These are phyloP conservation scores for Cosmopolites sordidus DNA, from an alignment of 2,888 invertebrate species.

Conservation along the genomic window DNA sequence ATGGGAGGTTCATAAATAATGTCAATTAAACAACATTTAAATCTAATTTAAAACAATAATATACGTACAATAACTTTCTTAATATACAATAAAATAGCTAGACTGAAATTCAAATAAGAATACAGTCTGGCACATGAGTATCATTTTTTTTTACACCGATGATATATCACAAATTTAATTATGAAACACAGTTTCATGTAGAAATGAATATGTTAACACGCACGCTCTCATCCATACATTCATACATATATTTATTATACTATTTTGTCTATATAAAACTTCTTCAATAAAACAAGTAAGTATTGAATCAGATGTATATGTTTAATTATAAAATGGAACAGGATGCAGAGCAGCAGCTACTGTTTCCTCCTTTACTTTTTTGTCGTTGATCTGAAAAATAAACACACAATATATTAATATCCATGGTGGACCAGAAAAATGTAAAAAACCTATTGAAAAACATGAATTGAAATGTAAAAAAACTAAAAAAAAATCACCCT, in stretches of 20 bases:
- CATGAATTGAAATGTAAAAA: too few relatives aligned
- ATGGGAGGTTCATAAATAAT: slow-evolving; percentile 22
- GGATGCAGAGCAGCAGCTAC: slow-evolving; percentile 90
- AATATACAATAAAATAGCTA: slow-evolving; percentile 25
- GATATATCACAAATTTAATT: slow-evolving; percentile 49
- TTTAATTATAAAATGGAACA: slow-evolving; percentile 84
- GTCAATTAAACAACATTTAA: slow-evolving; percentile 23
- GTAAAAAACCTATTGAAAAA: too few relatives aligned
- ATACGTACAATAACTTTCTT: slow-evolving; percentile 19
- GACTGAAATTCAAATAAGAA: slow-evolving; percentile 34
- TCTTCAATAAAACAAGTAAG: slow-evolving; percentile 27
- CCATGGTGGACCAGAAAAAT: too few relatives aligned
- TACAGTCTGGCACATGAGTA: slow-evolving; percentile 49
- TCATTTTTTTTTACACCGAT: slow-evolving; percentile 47
- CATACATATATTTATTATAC: slow-evolving; percentile 25
- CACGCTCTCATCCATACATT: slow-evolving; percentile 22
- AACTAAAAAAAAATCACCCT: too few relatives aligned
- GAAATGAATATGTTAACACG: slow-evolving; percentile 31
- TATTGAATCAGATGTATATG: slow-evolving; percentile 21
- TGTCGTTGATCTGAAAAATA: slow-evolving; percentile 90
- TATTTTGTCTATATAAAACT: slow-evolving; percentile 30
- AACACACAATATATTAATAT: too few relatives aligned
- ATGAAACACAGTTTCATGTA: slow-evolving; percentile 31
- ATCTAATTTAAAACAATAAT: slow-evolving; percentile 22
- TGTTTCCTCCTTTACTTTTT: slow-evolving; percentile 92